Base-by-base conservation (phyloP, 2,888 invertebrate genomes). In the Acrobasis suavella region DNA sequence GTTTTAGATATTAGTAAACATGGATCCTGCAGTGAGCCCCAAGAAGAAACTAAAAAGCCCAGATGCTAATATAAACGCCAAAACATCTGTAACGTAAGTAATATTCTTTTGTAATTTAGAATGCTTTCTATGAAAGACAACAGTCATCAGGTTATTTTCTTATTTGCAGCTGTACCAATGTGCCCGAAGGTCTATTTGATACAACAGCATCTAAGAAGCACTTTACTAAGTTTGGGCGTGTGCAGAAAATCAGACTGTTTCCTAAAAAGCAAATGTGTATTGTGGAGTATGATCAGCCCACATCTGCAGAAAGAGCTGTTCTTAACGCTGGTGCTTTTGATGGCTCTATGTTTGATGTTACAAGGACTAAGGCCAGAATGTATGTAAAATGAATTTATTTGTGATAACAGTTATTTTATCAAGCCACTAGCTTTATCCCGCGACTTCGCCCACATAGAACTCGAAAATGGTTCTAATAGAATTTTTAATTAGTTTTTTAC, bases 141-240 rank as follows among this genome's bases (percentile, higher is more conserved):
- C 32, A 32, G 52, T 46, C 55, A 42, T 56, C 42, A 42, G 17
- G 12, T 68, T 59, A 8, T 56, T 56, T 38, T 15, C 58, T 58
- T 60, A 62, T 62, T 82, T 80, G 32, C 68, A 95, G 95, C 49
- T 96, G 96, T 75, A 86, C 91, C 42, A 92, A 94, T 76, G 95
- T 96, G 55, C 96, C 96, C 0, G 94, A 94, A 39, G 83, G 91
- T 9, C 89, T 96, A 62, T 91, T 95, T 61, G 94, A 95, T 69
- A 78, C 93, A 1, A 80, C 89, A 59, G 81, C 93, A 22, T 95
- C 95, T 0, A 94, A 94, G 71, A 91, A 93, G 63, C 95, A 96
- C 79, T 96, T 96, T 66, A 90, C 94, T 17, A 94, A 95, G 75
- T 97, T 95, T 88, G 97, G 97, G 0, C 93, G 91, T 50, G 94